A percentile compares a stretch with the other conserved stretches of the same genome.
These are phyloP conservation scores for Listrodromus nycthemerus DNA, from an alignment of 2,888 invertebrate species.

Conservation along the genomic window DNA sequence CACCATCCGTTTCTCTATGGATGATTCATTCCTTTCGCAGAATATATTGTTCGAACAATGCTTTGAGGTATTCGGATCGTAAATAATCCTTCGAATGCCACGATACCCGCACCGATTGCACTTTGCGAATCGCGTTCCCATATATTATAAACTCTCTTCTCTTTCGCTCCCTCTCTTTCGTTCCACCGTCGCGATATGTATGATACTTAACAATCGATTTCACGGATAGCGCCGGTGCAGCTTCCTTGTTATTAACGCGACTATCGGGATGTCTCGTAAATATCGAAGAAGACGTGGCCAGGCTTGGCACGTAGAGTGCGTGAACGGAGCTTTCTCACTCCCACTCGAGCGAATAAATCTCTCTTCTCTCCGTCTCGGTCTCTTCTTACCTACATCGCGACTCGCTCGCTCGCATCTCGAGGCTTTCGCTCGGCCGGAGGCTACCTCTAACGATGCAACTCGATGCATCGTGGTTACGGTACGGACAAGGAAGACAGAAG, in stretches of 20 bases:
- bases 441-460: conserved; percentile 63
- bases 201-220: conserved; percentile 62
- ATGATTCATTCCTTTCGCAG: conserved; percentile 34
- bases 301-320: conserved; percentile 36
- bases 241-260: conserved; percentile 65
- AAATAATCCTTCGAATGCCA: conserved; percentile 56
- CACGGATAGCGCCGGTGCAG: conserved; percentile 48
- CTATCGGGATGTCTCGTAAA: conserved; percentile 63
- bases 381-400: conserved; percentile 13
- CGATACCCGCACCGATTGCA: conserved; percentile 47
- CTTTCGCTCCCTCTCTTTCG: conserved; percentile 19
- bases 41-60: conserved; percentile 52
- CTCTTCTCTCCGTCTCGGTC: not conserved
- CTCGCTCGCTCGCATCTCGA: conserved; percentile 15
- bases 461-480: conserved; percentile 23
- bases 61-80: conserved; percentile 40
- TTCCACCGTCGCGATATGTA: conserved; percentile 9
- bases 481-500: conserved; percentile 38
- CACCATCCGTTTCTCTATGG: conserved; percentile 1
- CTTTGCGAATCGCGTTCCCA: conserved; percentile 52
- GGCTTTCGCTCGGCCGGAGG: conserved; percentile 56
- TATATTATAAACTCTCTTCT: conserved; percentile 43
- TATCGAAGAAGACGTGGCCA: conserved; percentile 55
- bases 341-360: conserved; percentile 16
- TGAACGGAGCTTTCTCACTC: conserved; percentile 39